phyloP scores from a whole-genome alignment of 2,797 vertebrate genomes.

The Rhinichthys osculus region DNA sequence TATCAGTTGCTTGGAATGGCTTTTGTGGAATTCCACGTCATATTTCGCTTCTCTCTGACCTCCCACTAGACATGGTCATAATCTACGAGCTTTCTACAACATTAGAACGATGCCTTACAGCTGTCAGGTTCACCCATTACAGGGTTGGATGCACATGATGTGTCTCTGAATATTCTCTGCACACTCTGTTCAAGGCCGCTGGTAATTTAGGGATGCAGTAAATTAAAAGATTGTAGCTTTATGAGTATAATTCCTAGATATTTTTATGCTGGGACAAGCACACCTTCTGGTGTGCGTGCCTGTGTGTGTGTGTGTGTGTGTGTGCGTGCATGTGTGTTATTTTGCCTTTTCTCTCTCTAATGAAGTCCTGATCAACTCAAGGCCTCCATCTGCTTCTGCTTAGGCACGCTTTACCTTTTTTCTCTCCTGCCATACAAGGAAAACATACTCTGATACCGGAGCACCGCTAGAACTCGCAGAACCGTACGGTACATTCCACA shows the following conservation, averaged over 20 bases:
- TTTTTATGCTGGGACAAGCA: neutral
- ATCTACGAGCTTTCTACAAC: conserved; percentile 9
- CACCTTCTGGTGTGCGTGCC: neutral
- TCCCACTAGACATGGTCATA: neutral
- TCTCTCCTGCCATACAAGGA: conserved; percentile 59
- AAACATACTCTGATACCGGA: conserved; percentile 62
- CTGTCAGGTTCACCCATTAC: conserved; percentile 25
- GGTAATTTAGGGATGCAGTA: conserved; percentile 21
- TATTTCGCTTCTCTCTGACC: conserved; percentile 27
- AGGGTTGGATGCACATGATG: conserved; percentile 23
- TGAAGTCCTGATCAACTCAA: conserved; percentile 48
- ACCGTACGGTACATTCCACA: conserved; percentile 70
- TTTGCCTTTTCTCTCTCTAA: conserved; percentile 44
- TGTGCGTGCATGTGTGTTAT: neutral
- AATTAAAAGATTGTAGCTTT: conserved; percentile 20
- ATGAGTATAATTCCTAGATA: conserved; percentile 20
- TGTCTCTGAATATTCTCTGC: neutral
- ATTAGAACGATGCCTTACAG: neutral
- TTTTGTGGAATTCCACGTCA: neutral
- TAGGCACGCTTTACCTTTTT: conserved; percentile 65
- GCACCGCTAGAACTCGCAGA: conserved; percentile 51
- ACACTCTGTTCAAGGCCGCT: neutral
- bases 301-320: neutral
- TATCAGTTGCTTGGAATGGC: conserved; percentile 11
- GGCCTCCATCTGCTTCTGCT: conserved; percentile 75